Percentiles rank a stretch among this genome's conserved stretches.
phyloP scores from a whole-genome alignment of 2,113 vertebrate species.

The Chlorocebus sabaeus region DNA sequence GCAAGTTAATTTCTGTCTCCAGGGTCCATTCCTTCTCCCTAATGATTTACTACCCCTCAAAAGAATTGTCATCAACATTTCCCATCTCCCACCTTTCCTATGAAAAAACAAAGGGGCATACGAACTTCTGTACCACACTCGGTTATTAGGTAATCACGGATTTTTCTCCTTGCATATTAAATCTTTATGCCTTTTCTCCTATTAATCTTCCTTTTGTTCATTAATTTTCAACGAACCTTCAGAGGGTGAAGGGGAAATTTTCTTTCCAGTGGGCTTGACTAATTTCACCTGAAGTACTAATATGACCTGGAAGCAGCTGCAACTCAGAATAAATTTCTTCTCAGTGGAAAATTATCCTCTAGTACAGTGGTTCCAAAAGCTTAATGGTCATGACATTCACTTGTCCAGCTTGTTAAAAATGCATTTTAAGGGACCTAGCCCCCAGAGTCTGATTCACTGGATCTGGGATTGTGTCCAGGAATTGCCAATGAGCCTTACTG shows the following conservation, averaged over 20 bases:
- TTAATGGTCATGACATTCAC: conserved; percentile 37
- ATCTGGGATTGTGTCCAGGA: neutral
- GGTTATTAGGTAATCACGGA: neutral
- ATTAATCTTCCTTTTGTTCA: neutral
- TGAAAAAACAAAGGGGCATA: neutral
- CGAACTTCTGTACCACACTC: neutral
- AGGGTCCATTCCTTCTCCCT: neutral
- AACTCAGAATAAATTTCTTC: conserved; percentile 18
- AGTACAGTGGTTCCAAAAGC: conserved; percentile 6
- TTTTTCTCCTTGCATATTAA: neutral
- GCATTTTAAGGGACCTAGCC: neutral
- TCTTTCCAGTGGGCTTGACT: neutral
- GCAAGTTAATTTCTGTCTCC: neutral
- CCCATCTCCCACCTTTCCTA: neutral
- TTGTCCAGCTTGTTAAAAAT: conserved; percentile 45
- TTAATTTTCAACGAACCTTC: neutral
- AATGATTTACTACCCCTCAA: neutral
- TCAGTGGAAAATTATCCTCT: neutral
- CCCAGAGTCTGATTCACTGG: neutral
- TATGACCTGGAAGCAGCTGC: neutral
- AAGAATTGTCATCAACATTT: neutral
- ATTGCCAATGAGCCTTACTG: neutral
- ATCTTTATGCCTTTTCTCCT: neutral
- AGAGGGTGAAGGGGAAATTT: neutral
- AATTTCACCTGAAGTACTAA: neutral